phyloP scores from a whole-genome alignment of 2,797 vertebrate genomes.

The Cossypha polioptera region DNA sequence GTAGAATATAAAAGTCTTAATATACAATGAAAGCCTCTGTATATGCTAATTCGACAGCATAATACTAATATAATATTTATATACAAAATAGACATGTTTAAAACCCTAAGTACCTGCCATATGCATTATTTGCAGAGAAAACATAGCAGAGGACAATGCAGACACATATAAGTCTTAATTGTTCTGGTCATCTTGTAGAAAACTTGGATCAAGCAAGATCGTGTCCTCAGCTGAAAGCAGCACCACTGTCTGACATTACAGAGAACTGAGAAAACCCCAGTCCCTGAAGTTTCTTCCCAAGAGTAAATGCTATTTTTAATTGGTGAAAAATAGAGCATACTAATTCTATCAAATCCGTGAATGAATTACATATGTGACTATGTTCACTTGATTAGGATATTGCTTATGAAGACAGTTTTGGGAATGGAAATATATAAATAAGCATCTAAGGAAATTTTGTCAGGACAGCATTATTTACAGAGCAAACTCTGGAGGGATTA shows the following conservation, averaged over 20 bases:
- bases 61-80: neutral
- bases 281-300: slow-evolving; percentile 25
- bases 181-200: neutral
- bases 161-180: neutral
- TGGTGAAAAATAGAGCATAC: slow-evolving; percentile 61
- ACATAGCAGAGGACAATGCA: neutral
- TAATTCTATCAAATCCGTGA: slow-evolving; percentile 65
- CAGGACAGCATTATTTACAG: neutral
- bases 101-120: neutral
- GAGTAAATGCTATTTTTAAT: slow-evolving; percentile 55
- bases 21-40: neutral
- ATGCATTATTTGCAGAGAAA: neutral
- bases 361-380: slow-evolving; percentile 57
- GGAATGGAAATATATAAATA: neutral
- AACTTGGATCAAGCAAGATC: neutral
- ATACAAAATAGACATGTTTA: neutral
- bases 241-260: neutral
- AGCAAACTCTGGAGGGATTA: neutral
- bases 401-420: slow-evolving; percentile 42
- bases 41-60: neutral
- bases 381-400: slow-evolving; percentile 41
- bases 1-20: neutral
- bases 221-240: neutral
- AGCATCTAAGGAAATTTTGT: neutral
- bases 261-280: neutral